Conservation (phyloP, 2,113 vertebrate species). For the Atherinomorus stipes region DNA sequence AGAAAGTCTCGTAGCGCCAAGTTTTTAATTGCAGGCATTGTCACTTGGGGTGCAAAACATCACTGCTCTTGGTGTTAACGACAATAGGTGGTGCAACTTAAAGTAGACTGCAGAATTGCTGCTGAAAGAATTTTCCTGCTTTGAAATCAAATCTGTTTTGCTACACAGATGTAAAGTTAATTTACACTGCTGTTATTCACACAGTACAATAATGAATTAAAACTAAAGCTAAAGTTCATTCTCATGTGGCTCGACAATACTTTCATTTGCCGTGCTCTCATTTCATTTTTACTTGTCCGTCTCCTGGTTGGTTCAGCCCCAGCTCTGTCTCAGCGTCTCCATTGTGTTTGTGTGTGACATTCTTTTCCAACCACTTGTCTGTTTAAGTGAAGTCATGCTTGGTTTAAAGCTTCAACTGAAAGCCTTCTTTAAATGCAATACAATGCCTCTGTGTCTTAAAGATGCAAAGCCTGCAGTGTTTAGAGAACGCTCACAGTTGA, state of each 20-base stretch:
- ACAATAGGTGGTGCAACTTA: background rate
- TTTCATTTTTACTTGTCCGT: conserved; percentile 26
- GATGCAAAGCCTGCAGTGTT: conserved; percentile 61
- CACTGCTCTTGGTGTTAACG: background rate
- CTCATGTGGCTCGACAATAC: conserved; percentile 24
- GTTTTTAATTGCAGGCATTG: no score
- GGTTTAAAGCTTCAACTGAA: conserved; percentile 71
- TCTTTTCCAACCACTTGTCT: conserved; percentile 61
- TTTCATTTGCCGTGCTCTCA: conserved; percentile 15
- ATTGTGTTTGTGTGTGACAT: conserved; percentile 54
- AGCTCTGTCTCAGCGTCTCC: conserved; percentile 49
- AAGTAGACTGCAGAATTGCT: background rate
- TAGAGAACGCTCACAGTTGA: conserved; percentile 50
- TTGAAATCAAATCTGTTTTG: background rate
- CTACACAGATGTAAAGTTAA: background rate
- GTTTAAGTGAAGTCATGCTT: conserved; percentile 63
- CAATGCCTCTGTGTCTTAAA: conserved; percentile 76
- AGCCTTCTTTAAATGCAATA: conserved; percentile 64
- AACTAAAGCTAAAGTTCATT: conserved; percentile 17
- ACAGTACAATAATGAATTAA: conserved; percentile 3
- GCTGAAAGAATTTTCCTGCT: background rate
- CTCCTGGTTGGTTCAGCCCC: conserved; percentile 37
- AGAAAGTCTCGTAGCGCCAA: no score
- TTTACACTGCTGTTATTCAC: background rate
- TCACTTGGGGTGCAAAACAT: no score